These are phyloP conservation scores for Germaria angustata DNA, from an alignment of 2,888 invertebrate species.

Conservation along the genomic window DNA sequence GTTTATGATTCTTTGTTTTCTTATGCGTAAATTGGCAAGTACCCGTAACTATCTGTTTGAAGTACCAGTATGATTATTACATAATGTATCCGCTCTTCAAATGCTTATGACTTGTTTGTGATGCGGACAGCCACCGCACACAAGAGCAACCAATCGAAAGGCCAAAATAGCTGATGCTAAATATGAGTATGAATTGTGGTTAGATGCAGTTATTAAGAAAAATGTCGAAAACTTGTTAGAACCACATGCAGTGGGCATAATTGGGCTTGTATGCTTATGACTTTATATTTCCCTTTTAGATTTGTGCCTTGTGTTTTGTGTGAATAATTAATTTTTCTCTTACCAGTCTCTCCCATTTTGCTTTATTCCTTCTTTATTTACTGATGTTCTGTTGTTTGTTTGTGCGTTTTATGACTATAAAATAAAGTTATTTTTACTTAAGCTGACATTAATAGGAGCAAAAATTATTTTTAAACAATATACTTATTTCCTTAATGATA, in stretches of 20 bases:
- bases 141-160: not conserved
- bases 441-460: conserved; percentile 72
- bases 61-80: conserved; percentile 43
- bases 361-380: not conserved
- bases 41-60: not conserved
- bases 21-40: conserved; percentile 12
- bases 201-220: not conserved
- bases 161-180: not conserved
- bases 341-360: not conserved
- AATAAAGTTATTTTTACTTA: conserved; percentile 75
- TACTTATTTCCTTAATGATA: conserved; percentile 62
- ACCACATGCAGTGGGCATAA: not conserved
- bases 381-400: not conserved
- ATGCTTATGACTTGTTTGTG: conserved; percentile 19
- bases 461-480: conserved; percentile 71
- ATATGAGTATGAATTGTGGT: conserved; percentile 9
- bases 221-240: conserved; percentile 46
- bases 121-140: conserved; percentile 4
- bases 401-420: conserved; percentile 68
- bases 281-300: conserved; percentile 6
- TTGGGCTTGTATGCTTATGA: not conserved
- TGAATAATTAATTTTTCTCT: not conserved
- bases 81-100: conserved; percentile 38
- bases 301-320: not conserved
- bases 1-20: not conserved